Evolutionary conservation across 2,113 vertebrate genomes (phyloP), one percentile per base, ranked within the genome.

Genomic region (human): DNA sequence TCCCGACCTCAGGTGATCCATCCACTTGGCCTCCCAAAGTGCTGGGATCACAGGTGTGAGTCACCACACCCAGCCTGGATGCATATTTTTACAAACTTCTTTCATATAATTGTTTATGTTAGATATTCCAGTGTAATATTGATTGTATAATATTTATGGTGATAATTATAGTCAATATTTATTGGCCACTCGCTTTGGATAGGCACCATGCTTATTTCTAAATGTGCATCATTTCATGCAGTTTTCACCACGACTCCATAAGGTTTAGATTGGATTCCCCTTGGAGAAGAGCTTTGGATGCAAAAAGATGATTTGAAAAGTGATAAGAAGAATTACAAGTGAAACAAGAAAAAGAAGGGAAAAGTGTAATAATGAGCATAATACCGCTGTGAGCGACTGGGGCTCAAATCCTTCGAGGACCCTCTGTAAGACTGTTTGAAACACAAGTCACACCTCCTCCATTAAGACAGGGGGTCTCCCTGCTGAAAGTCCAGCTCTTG

Each of bases 401-500:
- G 89, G 5, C 68, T 52, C 11, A 12, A 13, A 20, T 73, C 38
- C 1, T 40, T 4, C 4, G 0, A 32, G 7, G 66, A 38, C 32
- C 17, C 23, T 43, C 86, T 52, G 22, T 32, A 70, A 45, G 48
- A 35, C 25, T 35, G 22, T 27, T 18, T 2, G 84, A 84, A 73
- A 10, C 35, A 17, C 8, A 23, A 18, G 16, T n/a, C 40, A 32
- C 13, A 22, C 8, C 1, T 35, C 22, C 4, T 18, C 27, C 52
- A 23, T 11, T 2, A 25, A 22, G 30, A 23, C 13, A 6, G 16
- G 23, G 45, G 22, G 14, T 9, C 12, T 40, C 3, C 50, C 52
- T n/a, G 68, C 43, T 12, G 7, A 4, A 12, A 40, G 55, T 6
- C 7, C 17, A 27, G 1, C 1, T 6, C 8, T 8, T 0, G 2